Percentiles rank a stretch among this genome's conserved stretches.
Evolutionary conservation across 1,140 invertebrate species (phyloP).

Genomic region (Drosophila bifasciata): DNA sequence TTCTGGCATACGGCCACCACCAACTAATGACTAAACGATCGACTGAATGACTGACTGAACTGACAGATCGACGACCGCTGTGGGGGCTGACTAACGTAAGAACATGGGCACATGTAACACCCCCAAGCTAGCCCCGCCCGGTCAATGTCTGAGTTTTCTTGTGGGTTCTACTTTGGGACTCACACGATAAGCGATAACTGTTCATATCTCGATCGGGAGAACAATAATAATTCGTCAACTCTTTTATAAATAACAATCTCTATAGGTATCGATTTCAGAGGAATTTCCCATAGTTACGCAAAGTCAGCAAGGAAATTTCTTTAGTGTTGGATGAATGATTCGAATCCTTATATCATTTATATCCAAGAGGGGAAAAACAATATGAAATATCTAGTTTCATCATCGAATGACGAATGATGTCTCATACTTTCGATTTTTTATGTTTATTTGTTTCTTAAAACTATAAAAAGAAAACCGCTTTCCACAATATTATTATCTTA

Average conservation of each 20-base stretch:
- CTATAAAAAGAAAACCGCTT: too few relatives aligned
- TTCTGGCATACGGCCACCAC: conserved; percentile 23
- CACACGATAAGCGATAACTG: conserved; percentile 18
- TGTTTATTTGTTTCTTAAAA: too few relatives aligned
- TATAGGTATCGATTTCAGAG: conserved; percentile 24
- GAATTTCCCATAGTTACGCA: conserved; percentile 14
- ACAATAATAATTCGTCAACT: conserved; percentile 35
- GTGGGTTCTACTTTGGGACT: neutral
- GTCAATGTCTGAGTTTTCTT: conserved; percentile 5
- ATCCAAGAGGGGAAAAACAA: neutral
- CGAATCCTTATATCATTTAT: conserved; percentile 10
- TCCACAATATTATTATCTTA: too few relatives aligned
- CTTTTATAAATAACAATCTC: conserved; percentile 33
- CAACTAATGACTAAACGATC: conserved; percentile 31
- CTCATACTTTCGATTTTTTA: too few relatives aligned
- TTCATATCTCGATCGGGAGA: conserved; percentile 2
- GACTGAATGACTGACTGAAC: conserved; percentile 3
- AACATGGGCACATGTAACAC: conserved; percentile 15
- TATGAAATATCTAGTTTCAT: too few relatives aligned
- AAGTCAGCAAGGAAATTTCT: conserved; percentile 21
- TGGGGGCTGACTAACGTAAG: conserved; percentile 25
- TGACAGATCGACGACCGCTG: conserved; percentile 25
- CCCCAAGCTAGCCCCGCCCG: neutral
- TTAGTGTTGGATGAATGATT: conserved; percentile 15
- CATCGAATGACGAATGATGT: too few relatives aligned